phyloP scores from a whole-genome alignment of 2,888 invertebrate species.

The Anoplius nigerrimus region DNA sequence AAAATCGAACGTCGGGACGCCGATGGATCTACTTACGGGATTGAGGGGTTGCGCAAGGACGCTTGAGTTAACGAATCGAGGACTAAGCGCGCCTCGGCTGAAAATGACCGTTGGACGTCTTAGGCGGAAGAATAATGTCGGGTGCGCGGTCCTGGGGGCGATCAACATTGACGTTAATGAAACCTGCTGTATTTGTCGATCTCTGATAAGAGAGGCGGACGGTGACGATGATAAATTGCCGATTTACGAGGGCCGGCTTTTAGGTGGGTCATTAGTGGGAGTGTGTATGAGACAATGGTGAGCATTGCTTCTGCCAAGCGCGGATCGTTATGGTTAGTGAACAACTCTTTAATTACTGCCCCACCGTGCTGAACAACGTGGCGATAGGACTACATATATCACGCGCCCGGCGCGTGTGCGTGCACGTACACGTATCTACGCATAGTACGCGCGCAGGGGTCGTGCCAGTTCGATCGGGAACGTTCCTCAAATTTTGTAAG shows the following conservation, averaged over 20 bases:
- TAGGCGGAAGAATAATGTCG: neutral
- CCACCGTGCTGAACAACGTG: neutral
- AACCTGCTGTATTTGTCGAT: neutral
- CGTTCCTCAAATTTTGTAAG: too few species aligned
- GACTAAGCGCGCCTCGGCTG: too few species aligned
- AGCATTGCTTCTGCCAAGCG: neutral
- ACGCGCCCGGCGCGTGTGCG: too few species aligned
- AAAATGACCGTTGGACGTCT: neutral
- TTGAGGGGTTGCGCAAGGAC: too few species aligned
- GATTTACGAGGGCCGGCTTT: neutral
- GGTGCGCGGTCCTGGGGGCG: neutral
- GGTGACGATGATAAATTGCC: neutral
- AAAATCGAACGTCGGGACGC: too few species aligned
- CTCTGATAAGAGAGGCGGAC: neutral
- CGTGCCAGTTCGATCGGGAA: too few species aligned
- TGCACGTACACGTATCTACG: too few species aligned
- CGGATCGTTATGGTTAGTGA: constrained; percentile 4
- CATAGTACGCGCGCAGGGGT: too few species aligned
- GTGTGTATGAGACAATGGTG: neutral
- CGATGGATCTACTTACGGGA: too few species aligned
- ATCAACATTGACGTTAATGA: neutral
- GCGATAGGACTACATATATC: neutral
- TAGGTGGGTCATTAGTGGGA: neutral
- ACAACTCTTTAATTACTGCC: neutral
- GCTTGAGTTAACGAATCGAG: too few species aligned